Evolutionary conservation across 1,140 invertebrate genomes (phyloP), one percentile per base, ranked within the genome.

Genomic region (Bombus breviceps): DNA sequence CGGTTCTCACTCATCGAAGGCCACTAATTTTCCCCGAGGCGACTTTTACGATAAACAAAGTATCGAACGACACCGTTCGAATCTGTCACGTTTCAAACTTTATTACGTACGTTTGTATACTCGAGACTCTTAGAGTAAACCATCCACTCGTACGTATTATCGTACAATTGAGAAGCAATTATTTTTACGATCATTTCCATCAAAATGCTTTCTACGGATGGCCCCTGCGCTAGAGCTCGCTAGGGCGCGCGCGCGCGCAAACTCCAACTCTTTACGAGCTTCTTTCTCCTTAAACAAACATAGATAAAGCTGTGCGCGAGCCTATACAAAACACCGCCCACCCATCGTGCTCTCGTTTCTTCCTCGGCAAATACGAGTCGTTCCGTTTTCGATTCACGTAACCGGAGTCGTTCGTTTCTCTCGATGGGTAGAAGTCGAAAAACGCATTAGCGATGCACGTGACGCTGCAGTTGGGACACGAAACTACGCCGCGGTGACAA

Each of bases 361-460:
- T 47, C 53, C 32, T 32, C 39, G 72, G 68, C 80, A 64, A 34
- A 53, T 47, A 66, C 39, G 76, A 82, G 59, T 8, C 18, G 39
- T 25, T 76, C 34, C 34, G 72, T 77, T 83, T 10, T 32, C 74
- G 64, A 77, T 81, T 66, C 72, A 64, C 73, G 62, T 77, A 71
- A 62, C 37, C 43, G 22, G 32, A 73, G 83, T 78, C 62, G 75
- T 64, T 59, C 71, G 79, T 86, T 83, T 69, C 83, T 76, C 84
- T 66, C 84, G 41, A 34, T 69, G 66, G 69, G 34, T 43, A 59
- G 53, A 81, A 90, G 68, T 69, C 43, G 91, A 89, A 89, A 92
- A 91, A 75, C 83, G 87, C 89, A 92, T 93, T 92, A 93, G 84
- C 83, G 87, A 93, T 92, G 87, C 92, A 91, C 91, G 92, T 92